Evolutionary conservation across 2,113 vertebrate genomes (phyloP), one percentile per base, ranked within the genome.

Genomic region (Arenaria interpres): DNA sequence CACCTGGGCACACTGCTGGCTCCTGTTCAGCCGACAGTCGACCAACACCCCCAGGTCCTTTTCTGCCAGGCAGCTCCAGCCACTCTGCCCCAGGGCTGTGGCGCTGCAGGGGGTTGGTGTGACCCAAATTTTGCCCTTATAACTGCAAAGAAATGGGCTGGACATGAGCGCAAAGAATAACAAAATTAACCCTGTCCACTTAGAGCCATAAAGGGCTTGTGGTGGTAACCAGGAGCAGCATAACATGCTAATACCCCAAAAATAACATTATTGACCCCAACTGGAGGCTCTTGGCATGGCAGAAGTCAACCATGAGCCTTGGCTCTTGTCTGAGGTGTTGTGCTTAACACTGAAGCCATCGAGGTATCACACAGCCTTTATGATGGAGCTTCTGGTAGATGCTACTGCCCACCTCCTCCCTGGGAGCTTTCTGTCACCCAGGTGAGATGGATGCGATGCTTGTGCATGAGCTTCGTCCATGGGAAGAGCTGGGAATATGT

Each of bases 291-390:
- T 48, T 12, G 28, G 17, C 12, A 4, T 15, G 41, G 63, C 28
- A 62, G 25, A 9, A 62, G 43, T 63, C 50, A 67, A 0, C 14
- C 15, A 4, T 18, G 57, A 79, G 32, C 50, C 41, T 66, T 73
- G 37, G 22, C 24, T 60, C 33, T 90, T 20, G 9, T 43, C 20
- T 10, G 21, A 11, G 37, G 15, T 11, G 25, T 14, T 48, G 13
- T 56, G 67, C 20, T 71, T 18, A 45, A 27, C 41, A 12, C 14
- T 8, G 2, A 21, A 24, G 24, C 0, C 1, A 23, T 11, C 0
- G 3, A 22, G n/a, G 7, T 25, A 6, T 56, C 41, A 4, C n/a
- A 21, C 37, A 25, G n/a, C 5, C 18, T 54, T 62, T 6, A 2
- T 4, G 43, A 5, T 66, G 71, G 37, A 76, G 20, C 30, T 67